Base-by-base conservation (phyloP, 2,797 vertebrate species). In the Synaphobranchus kaupii region DNA sequence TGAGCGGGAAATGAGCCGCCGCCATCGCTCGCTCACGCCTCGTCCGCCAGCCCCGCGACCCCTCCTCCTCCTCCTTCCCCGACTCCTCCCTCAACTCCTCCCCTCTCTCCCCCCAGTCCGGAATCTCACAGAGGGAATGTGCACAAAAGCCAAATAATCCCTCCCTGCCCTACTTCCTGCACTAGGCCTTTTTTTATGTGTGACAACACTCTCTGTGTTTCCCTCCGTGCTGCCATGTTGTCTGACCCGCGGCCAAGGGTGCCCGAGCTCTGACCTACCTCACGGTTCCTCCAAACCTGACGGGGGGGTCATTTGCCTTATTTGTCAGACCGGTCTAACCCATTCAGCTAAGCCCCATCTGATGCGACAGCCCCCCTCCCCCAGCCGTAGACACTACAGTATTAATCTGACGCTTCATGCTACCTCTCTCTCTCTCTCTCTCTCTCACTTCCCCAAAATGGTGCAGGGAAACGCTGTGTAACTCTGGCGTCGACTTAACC, bases 81-180 rank as follows among this genome's bases (percentile, higher is more conserved):
- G 0, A 39, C 39, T 39, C 39, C 39, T 39, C 39, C 39, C 39
- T 39, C 39, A 2, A 39, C 39, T 39, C 39, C 39, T 39, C 39
- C 39, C 39, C 39, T 39, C 84, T 44, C 83, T 17, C 71, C 83
- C 47, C 50, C 58, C 47, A 48, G 31, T 68, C 52, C 81, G 60
- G 89, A 81, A 90, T 90, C 89, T 90, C 85, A 71, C 58, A 34
- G n/a, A 20, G 87, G 90, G 91, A 91, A 91, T 90, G 90, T 90
- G 89, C 78, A 66, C 90, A 91, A 87, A 84, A 89, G 90, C 90
- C 89, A 90, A 81, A 91, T 93, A 94, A 94, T 95, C 94, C 92
- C 90, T 88, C 90, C 89, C 88, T 95, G 93, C 91, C 94, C 93
- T 92, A 94, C 92, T 94, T 95, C 92, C 93, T 93, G 90, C 90